phyloP scores from a whole-genome alignment of 2,113 vertebrate species.

The Neogobius melanostomus region DNA sequence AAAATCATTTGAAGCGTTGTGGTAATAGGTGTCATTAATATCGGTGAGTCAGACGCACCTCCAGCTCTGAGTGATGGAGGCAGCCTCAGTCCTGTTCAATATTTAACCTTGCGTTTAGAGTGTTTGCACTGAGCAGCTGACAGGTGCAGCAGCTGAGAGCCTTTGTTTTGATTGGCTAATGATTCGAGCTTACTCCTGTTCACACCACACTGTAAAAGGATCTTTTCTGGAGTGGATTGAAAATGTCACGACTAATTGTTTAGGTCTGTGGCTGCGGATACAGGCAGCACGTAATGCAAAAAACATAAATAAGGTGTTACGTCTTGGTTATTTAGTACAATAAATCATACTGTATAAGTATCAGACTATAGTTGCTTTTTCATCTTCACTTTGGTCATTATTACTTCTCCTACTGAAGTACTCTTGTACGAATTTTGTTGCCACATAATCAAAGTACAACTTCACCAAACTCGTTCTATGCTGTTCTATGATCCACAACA shows the following conservation, averaged over 20 bases:
- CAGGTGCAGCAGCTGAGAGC: constrained; percentile 23
- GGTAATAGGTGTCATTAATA: constrained; percentile 64
- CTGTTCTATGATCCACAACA: too few relatives aligned
- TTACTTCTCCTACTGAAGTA: too few relatives aligned
- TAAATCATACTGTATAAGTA: too few relatives aligned
- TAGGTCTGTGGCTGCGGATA: neutral
- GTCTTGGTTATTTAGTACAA: neutral
- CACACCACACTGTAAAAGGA: constrained; percentile 27
- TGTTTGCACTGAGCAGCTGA: constrained; percentile 56
- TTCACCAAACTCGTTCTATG: too few relatives aligned
- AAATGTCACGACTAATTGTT: constrained; percentile 21
- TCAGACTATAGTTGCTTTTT: too few relatives aligned
- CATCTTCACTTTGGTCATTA: too few relatives aligned
- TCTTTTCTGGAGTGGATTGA: constrained; percentile 20
- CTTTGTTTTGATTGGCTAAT: constrained; percentile 57
- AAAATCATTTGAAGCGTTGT: constrained; percentile 34
- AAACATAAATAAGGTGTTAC: neutral
- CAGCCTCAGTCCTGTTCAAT: constrained; percentile 55
- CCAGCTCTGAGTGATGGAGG: constrained; percentile 41
- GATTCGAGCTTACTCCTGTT: constrained; percentile 26
- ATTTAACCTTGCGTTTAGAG: constrained; percentile 61
- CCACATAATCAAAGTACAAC: too few relatives aligned
- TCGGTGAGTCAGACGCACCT: constrained; percentile 56
- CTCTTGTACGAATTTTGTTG: too few relatives aligned
- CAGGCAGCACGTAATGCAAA: neutral